phyloP scores from a whole-genome alignment of 2,797 vertebrate species.

The Macroramphosus scolopax region DNA sequence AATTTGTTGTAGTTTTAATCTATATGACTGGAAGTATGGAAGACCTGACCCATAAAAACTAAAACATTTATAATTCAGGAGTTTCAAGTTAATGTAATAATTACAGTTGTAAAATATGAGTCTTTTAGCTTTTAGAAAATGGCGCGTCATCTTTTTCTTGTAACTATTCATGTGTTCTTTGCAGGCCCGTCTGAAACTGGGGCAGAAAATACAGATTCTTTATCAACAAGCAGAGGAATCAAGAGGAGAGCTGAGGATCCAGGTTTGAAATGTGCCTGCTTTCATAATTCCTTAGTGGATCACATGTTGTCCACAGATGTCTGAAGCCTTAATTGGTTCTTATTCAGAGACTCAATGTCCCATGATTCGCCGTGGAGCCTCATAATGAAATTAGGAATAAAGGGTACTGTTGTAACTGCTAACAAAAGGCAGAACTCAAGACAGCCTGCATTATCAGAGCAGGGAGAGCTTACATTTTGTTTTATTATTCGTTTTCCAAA shows the following conservation, averaged over 20 bases:
- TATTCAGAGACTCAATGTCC: conserved; percentile 38
- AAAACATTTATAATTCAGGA: too few species aligned
- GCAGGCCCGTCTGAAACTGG: conserved; percentile 38
- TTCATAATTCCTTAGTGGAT: conserved; percentile 28
- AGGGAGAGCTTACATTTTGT: not conserved
- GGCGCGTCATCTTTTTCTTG: not conserved
- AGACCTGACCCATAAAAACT: too few species aligned
- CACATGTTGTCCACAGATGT: conserved; percentile 40
- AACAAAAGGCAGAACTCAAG: conserved; percentile 15
- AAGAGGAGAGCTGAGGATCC: conserved; percentile 76
- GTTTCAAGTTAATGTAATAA: too few species aligned
- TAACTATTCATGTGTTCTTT: conserved; percentile 5
- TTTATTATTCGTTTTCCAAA: not conserved
- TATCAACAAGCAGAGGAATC: conserved; percentile 42
- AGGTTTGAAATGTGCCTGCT: conserved; percentile 65
- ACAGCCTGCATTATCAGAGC: not conserved
- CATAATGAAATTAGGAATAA: conserved; percentile 52
- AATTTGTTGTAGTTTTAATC: too few species aligned
- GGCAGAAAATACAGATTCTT: conserved; percentile 13
- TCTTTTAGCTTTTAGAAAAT: not conserved
- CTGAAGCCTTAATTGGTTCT: conserved; percentile 19
- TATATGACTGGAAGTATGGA: too few species aligned
- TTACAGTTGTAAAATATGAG: too few species aligned
- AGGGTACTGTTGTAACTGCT: conserved; percentile 1
- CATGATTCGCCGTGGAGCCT: conserved; percentile 51